Evolutionary conservation across 2,888 invertebrate species (phyloP).

Genomic region (Piscicola geometra): DNA sequence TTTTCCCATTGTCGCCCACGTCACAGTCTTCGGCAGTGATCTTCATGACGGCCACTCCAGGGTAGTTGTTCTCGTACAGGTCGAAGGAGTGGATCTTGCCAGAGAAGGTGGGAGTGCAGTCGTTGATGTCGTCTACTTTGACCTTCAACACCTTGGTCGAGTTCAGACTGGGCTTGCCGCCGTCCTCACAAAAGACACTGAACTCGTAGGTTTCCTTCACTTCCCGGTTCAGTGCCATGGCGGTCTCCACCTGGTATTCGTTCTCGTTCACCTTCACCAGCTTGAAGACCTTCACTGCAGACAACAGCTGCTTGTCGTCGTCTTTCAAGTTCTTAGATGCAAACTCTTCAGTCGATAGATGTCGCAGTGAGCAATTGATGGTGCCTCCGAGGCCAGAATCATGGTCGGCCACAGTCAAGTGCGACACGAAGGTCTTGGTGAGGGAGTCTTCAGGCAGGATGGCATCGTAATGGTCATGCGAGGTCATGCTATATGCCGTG

Average conservation of each 20-base stretch:
- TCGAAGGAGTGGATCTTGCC: conserved; percentile 34
- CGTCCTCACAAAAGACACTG: conserved; percentile 38
- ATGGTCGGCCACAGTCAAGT: conserved; percentile 39
- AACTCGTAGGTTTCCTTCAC: conserved; percentile 36
- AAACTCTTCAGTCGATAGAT: conserved; percentile 35
- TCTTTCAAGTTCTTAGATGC: background rate
- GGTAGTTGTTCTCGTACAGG: conserved; percentile 42
- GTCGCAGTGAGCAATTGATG: conserved; percentile 36
- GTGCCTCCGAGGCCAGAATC: conserved; percentile 41
- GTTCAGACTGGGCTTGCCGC: conserved; percentile 34
- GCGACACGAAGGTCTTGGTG: conserved; percentile 36
- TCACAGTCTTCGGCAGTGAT: conserved; percentile 35
- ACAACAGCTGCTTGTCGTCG: background rate
- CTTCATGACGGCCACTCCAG: conserved; percentile 36
- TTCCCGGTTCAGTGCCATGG: conserved; percentile 40
- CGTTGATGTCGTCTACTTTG: conserved; percentile 39
- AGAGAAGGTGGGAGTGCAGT: conserved; percentile 39
- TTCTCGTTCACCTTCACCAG: conserved; percentile 20
- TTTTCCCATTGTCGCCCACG: conserved; percentile 24
- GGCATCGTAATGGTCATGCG: conserved; percentile 21
- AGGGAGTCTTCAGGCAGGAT: conserved; percentile 39
- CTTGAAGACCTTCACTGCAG: conserved; percentile 30
- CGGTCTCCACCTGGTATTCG: conserved; percentile 39
- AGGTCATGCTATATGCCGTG: conserved; percentile 38
- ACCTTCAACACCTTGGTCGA: conserved; percentile 34